phyloP scores from a whole-genome alignment of 2,797 vertebrate species.

The Peromyscus eremicus region DNA sequence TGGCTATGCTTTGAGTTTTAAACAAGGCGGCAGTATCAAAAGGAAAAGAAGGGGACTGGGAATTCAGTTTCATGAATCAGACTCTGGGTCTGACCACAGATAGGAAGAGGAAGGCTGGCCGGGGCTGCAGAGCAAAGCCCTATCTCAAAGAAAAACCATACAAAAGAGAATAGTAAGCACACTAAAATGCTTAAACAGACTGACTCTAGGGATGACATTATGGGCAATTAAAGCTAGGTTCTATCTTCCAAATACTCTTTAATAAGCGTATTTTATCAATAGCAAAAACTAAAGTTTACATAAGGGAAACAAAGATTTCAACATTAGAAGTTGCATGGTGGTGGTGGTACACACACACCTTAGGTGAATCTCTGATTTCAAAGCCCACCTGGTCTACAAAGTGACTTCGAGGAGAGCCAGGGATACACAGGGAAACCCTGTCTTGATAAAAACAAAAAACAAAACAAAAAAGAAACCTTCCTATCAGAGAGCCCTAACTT shows the following conservation, averaged over 20 bases:
- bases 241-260: conserved; percentile 9
- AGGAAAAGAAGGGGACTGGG: neutral
- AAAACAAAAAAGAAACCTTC: neutral
- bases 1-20: neutral
- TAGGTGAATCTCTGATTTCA: no score
- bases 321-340: neutral
- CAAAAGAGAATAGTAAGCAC: neutral
- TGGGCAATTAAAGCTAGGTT: neutral
- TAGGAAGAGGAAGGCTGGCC: neutral
- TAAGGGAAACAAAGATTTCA: neutral
- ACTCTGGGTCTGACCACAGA: neutral
- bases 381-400: neutral
- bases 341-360: no score
- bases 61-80: neutral
- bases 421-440: neutral
- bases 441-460: neutral
- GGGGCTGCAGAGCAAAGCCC: neutral
- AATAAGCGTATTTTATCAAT: neutral
- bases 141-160: neutral
- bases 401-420: neutral
- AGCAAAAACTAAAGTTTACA: conserved; percentile 48
- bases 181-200: neutral
- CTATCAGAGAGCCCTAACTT: neutral
- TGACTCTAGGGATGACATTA: neutral
- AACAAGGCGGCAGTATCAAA: neutral